These are phyloP conservation scores for Chirona hameri DNA, from an alignment of 2,888 invertebrate genomes.

Conservation along the genomic window DNA sequence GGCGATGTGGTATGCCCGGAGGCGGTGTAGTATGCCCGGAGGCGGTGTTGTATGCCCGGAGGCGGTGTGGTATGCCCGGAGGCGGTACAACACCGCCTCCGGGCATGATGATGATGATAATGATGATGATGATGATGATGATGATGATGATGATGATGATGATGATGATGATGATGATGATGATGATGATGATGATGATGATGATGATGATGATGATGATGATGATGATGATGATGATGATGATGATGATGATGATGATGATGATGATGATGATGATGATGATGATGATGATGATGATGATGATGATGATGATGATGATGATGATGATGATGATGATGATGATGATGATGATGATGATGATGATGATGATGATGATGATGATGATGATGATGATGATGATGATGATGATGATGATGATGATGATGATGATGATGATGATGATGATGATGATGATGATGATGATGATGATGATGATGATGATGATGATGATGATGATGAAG, in stretches of 20 bases:
- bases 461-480: too few species aligned
- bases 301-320: slow-evolving; percentile 22
- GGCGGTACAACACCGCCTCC: too few species aligned
- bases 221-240: slow-evolving; percentile 22
- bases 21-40: too few species aligned
- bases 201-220: slow-evolving; percentile 22
- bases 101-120: too few species aligned
- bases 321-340: slow-evolving; percentile 22
- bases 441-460: too few species aligned
- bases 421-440: too few species aligned
- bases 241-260: slow-evolving; percentile 22
- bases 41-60: too few species aligned
- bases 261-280: slow-evolving; percentile 22
- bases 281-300: slow-evolving; percentile 22
- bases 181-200: slow-evolving; percentile 22
- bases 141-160: slow-evolving; percentile 6
- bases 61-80: too few species aligned
- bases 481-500: too few species aligned
- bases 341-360: slow-evolving; percentile 10
- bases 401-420: slow-evolving; percentile 22
- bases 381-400: slow-evolving; percentile 22
- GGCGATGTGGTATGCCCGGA: too few species aligned
- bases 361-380: slow-evolving; percentile 22
- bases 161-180: slow-evolving; percentile 9
- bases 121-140: slow-evolving; percentile 9